phyloP scores from a whole-genome alignment of 1,140 invertebrate genomes.

The Drosophila lini region DNA sequence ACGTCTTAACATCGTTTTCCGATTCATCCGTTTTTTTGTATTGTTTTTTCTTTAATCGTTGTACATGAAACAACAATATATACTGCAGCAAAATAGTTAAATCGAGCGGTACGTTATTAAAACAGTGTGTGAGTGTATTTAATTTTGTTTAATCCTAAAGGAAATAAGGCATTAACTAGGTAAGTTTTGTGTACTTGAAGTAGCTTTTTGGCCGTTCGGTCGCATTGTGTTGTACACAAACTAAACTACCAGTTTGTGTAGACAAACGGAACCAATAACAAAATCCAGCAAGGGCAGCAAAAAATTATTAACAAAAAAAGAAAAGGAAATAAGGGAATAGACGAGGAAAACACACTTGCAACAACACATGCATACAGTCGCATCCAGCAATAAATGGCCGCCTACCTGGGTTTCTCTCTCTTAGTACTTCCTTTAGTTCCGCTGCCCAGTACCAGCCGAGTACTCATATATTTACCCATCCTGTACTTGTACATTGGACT shows the following conservation, averaged over 20 bases:
- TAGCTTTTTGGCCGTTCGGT: conserved; percentile 19
- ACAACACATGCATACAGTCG: conserved; percentile 54
- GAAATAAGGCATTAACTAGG: conserved; percentile 11
- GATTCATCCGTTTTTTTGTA: conserved; percentile 32
- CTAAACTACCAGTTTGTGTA: conserved; percentile 51
- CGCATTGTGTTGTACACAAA: conserved; percentile 34
- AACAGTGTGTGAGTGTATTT: conserved; percentile 23
- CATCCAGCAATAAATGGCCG: conserved; percentile 25
- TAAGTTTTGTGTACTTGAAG: conserved; percentile 27
- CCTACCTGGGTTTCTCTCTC: conserved; percentile 23
- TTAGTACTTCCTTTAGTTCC: conserved; percentile 23
- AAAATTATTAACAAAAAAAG: background rate
- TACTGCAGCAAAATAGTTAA: conserved; percentile 17
- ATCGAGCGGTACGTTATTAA: conserved; percentile 32
- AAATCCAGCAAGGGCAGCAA: conserved; percentile 14
- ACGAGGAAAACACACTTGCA: conserved; percentile 48
- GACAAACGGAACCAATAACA: conserved; percentile 15
- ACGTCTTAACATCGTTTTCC: conserved; percentile 14
- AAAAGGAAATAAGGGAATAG: background rate
- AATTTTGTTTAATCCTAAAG: conserved; percentile 5
- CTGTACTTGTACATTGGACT: conserved; percentile 7
- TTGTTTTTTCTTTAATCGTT: conserved; percentile 39
- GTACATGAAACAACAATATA: conserved; percentile 32
- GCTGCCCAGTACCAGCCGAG: conserved; percentile 24
- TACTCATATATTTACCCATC: conserved; percentile 24